phyloP scores from a whole-genome alignment of 1,140 invertebrate species.

The Drosophila ananassae region DNA sequence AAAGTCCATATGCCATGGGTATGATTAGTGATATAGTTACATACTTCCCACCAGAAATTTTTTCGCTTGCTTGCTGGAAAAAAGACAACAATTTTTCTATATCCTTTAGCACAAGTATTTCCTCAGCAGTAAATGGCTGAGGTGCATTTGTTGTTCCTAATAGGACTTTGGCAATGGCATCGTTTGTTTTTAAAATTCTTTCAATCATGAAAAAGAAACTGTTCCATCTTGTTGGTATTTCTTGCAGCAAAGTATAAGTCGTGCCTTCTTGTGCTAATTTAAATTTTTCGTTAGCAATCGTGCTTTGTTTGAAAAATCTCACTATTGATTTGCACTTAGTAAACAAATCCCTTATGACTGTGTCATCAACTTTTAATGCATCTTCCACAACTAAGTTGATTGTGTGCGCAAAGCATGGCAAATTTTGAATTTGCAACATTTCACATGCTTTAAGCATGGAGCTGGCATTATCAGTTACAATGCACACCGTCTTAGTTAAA shows the following conservation, averaged over 20 bases:
- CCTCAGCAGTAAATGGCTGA: neutral
- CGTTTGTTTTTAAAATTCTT: slow-evolving; percentile 18
- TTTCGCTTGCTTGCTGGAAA: slow-evolving; percentile 15
- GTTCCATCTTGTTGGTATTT: neutral
- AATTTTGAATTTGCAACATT: neutral
- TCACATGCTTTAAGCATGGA: slow-evolving; percentile 1
- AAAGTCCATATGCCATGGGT: slow-evolving; percentile 5
- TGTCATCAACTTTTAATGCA: slow-evolving; percentile 10
- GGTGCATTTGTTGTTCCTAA: slow-evolving; percentile 14
- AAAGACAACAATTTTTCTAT: slow-evolving; percentile 5
- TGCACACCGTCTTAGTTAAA: slow-evolving; percentile 28
- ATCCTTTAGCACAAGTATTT: slow-evolving; percentile 16
- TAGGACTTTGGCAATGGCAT: slow-evolving; percentile 20
- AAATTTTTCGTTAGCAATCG: neutral
- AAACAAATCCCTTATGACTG: neutral
- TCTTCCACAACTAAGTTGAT: neutral
- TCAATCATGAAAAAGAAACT: slow-evolving; percentile 18
- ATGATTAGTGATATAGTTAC: slow-evolving; percentile 2
- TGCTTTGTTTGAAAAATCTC: neutral
- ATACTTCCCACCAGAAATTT: neutral
- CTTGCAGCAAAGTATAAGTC: neutral
- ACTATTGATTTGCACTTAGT: neutral
- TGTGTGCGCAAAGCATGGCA: too few species aligned
- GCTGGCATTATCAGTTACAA: slow-evolving; percentile 4
- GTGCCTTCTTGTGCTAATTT: slow-evolving; percentile 4